phyloP scores from a whole-genome alignment of 2,113 vertebrate genomes.

The Uropsilus gracilis region DNA sequence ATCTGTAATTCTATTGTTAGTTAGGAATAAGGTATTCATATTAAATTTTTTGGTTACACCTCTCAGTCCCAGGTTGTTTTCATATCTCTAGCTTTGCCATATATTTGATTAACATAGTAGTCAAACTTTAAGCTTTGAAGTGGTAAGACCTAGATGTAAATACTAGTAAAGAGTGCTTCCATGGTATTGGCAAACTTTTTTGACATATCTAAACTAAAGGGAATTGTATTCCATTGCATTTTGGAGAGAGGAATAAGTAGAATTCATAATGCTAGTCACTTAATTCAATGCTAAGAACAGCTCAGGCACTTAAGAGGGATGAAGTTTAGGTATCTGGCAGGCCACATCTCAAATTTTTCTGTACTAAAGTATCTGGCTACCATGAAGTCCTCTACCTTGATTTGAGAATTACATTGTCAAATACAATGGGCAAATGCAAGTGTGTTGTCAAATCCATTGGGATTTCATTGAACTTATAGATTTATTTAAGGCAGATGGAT shows the following conservation, averaged over 20 bases:
- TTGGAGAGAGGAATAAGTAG: background rate
- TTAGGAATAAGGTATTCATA: background rate
- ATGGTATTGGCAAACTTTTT: background rate
- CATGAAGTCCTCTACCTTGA: background rate
- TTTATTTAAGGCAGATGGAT: slow-evolving; percentile 8
- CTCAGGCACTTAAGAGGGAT: background rate
- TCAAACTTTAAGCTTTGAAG: slow-evolving; percentile 3
- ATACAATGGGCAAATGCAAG: background rate
- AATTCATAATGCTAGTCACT: background rate
- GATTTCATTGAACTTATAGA: background rate
- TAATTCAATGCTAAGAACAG: too few relatives aligned
- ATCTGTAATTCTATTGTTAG: slow-evolving; percentile 20
- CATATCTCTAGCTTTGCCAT: slow-evolving; percentile 29
- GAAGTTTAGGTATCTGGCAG: background rate
- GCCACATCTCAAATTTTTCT: background rate
- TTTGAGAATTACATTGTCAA: background rate
- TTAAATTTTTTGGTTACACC: background rate
- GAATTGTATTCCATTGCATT: background rate
- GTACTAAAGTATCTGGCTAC: background rate
- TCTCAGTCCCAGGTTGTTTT: background rate
- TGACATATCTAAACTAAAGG: background rate
- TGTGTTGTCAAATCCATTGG: background rate
- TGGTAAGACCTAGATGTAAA: background rate
- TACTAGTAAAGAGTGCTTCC: background rate
- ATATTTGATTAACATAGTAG: background rate